Evolutionary conservation across 2,113 vertebrate species (phyloP).

Genomic region (Anhinga anhinga): DNA sequence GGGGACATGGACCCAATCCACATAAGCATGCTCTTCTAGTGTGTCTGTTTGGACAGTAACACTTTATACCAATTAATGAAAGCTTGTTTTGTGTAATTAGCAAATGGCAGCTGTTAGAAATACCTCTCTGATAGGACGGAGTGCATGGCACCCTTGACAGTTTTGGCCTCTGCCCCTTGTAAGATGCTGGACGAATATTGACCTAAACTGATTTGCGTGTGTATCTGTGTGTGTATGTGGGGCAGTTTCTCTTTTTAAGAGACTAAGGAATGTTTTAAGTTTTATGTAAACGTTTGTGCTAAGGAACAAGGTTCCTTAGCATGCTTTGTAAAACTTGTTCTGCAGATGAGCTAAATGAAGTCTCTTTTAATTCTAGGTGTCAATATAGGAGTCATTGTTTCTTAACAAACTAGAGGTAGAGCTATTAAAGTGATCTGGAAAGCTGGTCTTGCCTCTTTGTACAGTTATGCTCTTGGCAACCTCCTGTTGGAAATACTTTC

Average conservation of each 20-base stretch:
- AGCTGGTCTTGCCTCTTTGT: background rate
- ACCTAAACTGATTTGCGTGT: background rate
- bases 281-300: background rate
- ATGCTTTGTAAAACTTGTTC: background rate
- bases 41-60: background rate
- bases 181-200: background rate
- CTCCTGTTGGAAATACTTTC: background rate
- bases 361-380: background rate
- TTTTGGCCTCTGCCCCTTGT: background rate
- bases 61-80: accelerated
- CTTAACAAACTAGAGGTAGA: background rate
- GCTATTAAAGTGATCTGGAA: background rate
- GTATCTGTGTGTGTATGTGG: background rate
- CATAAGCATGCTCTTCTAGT: background rate
- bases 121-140: background rate
- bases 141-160: background rate
- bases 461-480: background rate
- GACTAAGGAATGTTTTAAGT: background rate
- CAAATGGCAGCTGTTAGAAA: background rate
- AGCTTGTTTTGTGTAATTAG: background rate
- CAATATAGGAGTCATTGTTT: background rate
- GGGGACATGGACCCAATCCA: background rate
- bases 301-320: background rate
- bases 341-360: background rate
- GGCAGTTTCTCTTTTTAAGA: background rate